Conservation (phyloP, 2,113 vertebrate species). For the Rhabdornis inornatus region DNA sequence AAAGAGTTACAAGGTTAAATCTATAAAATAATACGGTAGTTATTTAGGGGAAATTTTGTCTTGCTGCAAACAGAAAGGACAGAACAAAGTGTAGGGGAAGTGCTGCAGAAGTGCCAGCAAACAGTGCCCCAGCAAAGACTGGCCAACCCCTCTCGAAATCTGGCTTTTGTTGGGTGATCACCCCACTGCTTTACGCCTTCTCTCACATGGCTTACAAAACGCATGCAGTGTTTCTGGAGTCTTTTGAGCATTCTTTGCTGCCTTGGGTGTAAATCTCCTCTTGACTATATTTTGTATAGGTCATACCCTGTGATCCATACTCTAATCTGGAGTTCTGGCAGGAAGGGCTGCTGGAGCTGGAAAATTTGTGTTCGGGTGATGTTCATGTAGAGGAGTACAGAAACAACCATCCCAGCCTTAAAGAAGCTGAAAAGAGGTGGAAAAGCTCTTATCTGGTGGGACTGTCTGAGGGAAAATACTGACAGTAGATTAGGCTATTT, state of each 20-base stretch:
- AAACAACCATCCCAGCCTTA: not conserved
- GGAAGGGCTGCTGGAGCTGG: not conserved
- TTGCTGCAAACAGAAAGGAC: not conserved
- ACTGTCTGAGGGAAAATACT: not conserved
- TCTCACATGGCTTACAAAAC: not conserved
- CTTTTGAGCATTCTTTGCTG: not conserved
- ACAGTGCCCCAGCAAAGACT: not conserved
- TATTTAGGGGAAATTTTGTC: slow-evolving; percentile 25
- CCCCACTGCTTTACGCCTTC: not conserved
- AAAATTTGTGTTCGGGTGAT: not conserved
- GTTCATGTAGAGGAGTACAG: not conserved
- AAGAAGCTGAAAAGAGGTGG: not conserved
- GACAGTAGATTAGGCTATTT: not conserved
- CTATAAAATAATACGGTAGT: slow-evolving; percentile 34
- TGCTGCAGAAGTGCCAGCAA: not conserved
- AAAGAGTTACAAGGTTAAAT: slow-evolving; percentile 54
- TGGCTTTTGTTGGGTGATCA: not conserved
- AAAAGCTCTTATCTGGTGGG: not conserved
- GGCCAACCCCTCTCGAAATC: not conserved
- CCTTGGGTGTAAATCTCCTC: not conserved
- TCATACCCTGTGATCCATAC: not conserved
- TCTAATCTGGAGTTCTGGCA: not conserved
- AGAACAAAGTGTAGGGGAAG: slow-evolving; percentile 9
- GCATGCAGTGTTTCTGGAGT: not conserved
- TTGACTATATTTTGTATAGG: not conserved